Conservation (phyloP, 2,797 vertebrate genomes). For the Fringilla coelebs region DNA sequence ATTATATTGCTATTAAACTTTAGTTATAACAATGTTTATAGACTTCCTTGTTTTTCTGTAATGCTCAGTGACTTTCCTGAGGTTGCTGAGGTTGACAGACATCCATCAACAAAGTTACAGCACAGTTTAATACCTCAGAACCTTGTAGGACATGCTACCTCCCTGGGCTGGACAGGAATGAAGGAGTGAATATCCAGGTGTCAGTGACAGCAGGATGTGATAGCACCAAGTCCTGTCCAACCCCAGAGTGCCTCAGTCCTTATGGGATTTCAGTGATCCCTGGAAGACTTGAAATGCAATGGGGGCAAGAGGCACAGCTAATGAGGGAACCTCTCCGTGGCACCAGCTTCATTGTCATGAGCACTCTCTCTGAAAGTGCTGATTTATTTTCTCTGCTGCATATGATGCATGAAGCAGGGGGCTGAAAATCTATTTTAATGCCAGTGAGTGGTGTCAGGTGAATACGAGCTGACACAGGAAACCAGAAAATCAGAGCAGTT, state of each 20-base stretch:
- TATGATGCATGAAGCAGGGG: conserved; percentile 53
- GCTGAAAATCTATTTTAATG: conserved; percentile 70
- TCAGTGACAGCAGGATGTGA: not conserved
- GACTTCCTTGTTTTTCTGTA: not conserved
- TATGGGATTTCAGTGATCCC: not conserved
- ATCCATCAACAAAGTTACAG: not conserved
- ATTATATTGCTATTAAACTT: not conserved
- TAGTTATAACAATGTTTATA: not conserved
- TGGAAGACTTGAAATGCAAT: not conserved
- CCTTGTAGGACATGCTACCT: accelerated
- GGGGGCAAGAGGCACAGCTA: not conserved
- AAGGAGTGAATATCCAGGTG: not conserved
- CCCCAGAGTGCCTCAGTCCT: not conserved
- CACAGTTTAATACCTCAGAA: not conserved
- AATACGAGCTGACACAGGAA: conserved; percentile 42
- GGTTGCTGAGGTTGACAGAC: not conserved
- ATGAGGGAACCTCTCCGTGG: not conserved
- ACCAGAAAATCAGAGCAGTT: conserved; percentile 65
- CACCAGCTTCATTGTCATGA: not conserved
- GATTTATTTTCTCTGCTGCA: conserved; percentile 56
- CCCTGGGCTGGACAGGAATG: not conserved
- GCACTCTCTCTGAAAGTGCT: not conserved
- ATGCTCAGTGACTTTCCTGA: not conserved
- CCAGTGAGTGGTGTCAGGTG: conserved; percentile 51
- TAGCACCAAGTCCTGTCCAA: too few relatives aligned